Base-by-base conservation (phyloP, 2,113 vertebrate species). In the Nibea albiflora region DNA sequence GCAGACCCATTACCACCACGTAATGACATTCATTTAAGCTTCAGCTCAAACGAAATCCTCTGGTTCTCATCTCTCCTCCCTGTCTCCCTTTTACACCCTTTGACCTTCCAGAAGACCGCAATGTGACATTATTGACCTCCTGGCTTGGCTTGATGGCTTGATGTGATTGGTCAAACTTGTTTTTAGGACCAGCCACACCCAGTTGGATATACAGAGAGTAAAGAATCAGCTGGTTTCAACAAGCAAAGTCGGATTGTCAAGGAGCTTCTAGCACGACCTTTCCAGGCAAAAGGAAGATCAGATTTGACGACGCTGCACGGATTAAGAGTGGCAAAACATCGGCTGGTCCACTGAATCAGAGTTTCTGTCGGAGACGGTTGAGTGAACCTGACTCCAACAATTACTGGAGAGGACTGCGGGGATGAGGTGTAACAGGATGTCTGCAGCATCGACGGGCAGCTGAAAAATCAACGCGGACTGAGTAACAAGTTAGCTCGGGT, bases 11-110 rank as follows among this genome's bases (percentile, higher is more conserved):
- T 84, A 79, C 81, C 62, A 68, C 44, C 71, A 64, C 78, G 53
- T 81, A 81, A 86, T 89, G 68, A 76, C 64, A 84, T 57, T 86
- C 11, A 89, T 69, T 78, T 81, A 58, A 78, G 84, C 81, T 75
- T 71, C 39, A 20, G 73, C 73, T 76, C 24, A 58, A 24, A 31
- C 73, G 67, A 66, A 84, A 81, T 70, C 69, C 49, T 73, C 31
- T 5, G n/a, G 0, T 46, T 56, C 20, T 63, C 3, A 0, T 58
- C 62, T 35, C 42, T 16, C 24, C n/a, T n/a, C n/a, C n/a, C n/a
- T n/a, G n/a, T n/a, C n/a, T n/a, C n/a, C n/a, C n/a, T n/a, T n/a
- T n/a, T n/a, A n/a, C n/a, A n/a, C n/a, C n/a, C 28, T 8, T 4
- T 4, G 49, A 80, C 64, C 71, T 70, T 61, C 42, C 56, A 80